A percentile compares a stretch with the other conserved stretches of the same genome.
phyloP scores from a whole-genome alignment of 2,797 vertebrate species.

The Sebastes steindachneri region DNA sequence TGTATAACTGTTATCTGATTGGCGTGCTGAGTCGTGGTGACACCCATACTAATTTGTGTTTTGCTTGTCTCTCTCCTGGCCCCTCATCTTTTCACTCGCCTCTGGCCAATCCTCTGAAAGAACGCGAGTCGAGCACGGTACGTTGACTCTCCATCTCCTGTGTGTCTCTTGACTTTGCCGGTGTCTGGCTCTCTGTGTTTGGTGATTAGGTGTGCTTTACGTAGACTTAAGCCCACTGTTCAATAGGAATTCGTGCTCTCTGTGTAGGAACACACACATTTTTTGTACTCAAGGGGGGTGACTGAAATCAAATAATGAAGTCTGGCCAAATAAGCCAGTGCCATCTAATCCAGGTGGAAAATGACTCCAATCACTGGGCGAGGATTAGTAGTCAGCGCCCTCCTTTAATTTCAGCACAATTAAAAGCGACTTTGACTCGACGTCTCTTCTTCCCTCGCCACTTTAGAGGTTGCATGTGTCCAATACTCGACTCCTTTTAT shows the following conservation, averaged over 20 bases:
- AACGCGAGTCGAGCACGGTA: slow-evolving; percentile 95
- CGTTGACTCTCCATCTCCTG: slow-evolving; percentile 65
- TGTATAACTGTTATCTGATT: slow-evolving; percentile 7
- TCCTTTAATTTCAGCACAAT: slow-evolving; percentile 87
- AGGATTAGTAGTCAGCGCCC: slow-evolving; percentile 79
- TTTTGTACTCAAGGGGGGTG: slow-evolving; percentile 54
- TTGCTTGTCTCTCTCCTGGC: slow-evolving; percentile 70
- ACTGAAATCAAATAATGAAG: slow-evolving; percentile 79
- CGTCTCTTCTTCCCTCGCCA: slow-evolving; percentile 44
- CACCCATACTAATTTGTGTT: slow-evolving; percentile 75
- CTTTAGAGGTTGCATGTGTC: slow-evolving; percentile 58
- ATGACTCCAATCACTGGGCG: slow-evolving; percentile 75
- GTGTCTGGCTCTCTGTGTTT: slow-evolving; percentile 50
- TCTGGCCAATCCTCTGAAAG: slow-evolving; percentile 81
- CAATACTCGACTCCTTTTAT: slow-evolving; percentile 40
- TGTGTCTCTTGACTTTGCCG: slow-evolving; percentile 54
- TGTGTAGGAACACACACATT: slow-evolving; percentile 64
- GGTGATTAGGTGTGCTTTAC: slow-evolving; percentile 73
- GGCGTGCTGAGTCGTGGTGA: neutral
- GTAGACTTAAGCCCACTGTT: slow-evolving; percentile 51
- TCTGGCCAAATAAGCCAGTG: slow-evolving; percentile 77
- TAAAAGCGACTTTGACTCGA: slow-evolving; percentile 85
- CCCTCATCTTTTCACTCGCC: slow-evolving; percentile 78
- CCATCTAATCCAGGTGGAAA: slow-evolving; percentile 84
- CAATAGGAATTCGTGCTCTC: slow-evolving; percentile 57